Conservation (phyloP, 2,797 vertebrate species). For the Pseudomugil tenellus region DNA sequence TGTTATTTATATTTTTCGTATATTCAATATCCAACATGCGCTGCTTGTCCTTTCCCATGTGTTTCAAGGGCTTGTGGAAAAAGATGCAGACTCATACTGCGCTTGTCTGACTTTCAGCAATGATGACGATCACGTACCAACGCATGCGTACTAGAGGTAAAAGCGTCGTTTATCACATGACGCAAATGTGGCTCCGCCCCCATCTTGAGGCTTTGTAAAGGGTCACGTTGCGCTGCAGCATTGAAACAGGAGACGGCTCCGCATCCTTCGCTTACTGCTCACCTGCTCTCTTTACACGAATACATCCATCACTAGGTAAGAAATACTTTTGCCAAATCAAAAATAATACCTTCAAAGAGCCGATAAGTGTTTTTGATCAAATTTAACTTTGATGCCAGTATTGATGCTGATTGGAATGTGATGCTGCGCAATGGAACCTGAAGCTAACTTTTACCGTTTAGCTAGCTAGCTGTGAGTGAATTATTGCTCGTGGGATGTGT, state of each 20-base stretch:
- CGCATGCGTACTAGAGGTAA: constrained; percentile 47
- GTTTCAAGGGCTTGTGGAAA: background rate
- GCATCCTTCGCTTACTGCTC: constrained; percentile 30
- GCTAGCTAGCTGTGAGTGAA: constrained; percentile 3
- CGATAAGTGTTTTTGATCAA: background rate
- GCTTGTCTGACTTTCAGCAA: background rate
- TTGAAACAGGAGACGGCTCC: constrained; percentile 52
- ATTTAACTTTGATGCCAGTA: background rate
- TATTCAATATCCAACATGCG: background rate
- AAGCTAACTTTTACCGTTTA: constrained; percentile 29
- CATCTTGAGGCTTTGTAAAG: constrained; percentile 54
- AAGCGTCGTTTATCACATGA: constrained; percentile 31
- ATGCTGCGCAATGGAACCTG: constrained; percentile 21
- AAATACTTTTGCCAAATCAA: background rate
- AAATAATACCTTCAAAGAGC: background rate
- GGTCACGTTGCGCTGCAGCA: constrained; percentile 86
- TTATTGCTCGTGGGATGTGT: background rate
- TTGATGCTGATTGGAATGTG: constrained; percentile 23
- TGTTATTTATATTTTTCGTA: background rate
- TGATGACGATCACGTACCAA: background rate
- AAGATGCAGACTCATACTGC: constrained; percentile 69
- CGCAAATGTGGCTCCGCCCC: constrained; percentile 59
- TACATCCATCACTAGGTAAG: constrained; percentile 65
- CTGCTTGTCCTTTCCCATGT: background rate
- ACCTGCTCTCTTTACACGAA: constrained; percentile 11